These are phyloP conservation scores for Leiothrix lutea DNA, from an alignment of 2,113 vertebrate species.

Conservation along the genomic window DNA sequence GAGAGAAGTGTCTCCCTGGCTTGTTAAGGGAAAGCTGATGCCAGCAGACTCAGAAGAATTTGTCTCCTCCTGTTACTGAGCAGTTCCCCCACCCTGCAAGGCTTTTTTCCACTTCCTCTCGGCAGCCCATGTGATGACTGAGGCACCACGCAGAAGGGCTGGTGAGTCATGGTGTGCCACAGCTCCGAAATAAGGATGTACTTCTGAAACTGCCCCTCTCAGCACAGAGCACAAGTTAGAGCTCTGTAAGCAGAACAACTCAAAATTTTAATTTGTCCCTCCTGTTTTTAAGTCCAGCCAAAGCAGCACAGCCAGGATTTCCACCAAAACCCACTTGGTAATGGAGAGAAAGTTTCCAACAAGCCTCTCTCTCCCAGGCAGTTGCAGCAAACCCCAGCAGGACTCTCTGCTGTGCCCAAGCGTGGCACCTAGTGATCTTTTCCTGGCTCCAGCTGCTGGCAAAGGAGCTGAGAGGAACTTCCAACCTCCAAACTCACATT, in stretches of 20 bases:
- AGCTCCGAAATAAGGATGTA: conserved; percentile 17
- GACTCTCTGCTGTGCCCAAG: not conserved
- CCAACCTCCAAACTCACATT: not conserved
- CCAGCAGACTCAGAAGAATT: not conserved
- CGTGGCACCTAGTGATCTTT: not conserved
- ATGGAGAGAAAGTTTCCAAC: not conserved
- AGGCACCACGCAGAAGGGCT: not conserved
- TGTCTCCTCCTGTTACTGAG: not conserved
- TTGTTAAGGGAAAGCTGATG: not conserved
- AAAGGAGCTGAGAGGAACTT: not conserved
- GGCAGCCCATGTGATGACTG: not conserved
- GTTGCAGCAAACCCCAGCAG: not conserved
- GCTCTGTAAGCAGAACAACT: not conserved
- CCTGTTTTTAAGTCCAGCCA: not conserved
- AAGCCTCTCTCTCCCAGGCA: not conserved
- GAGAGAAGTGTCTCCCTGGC: not conserved
- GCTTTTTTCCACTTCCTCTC: conserved; percentile 10
- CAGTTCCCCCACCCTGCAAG: not conserved
- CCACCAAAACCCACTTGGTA: not conserved
- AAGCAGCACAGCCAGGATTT: not conserved
- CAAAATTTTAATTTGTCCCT: not conserved
- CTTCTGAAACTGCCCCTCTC: conserved; percentile 4
- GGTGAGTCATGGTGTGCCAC: conserved; percentile 27
- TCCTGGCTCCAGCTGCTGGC: conserved; percentile 3
- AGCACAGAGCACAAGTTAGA: not conserved